A percentile compares a stretch with the other conserved stretches of the same genome.
Evolutionary conservation across 1,140 invertebrate genomes (phyloP).

Genomic region (Saccostrea cuccullata): DNA sequence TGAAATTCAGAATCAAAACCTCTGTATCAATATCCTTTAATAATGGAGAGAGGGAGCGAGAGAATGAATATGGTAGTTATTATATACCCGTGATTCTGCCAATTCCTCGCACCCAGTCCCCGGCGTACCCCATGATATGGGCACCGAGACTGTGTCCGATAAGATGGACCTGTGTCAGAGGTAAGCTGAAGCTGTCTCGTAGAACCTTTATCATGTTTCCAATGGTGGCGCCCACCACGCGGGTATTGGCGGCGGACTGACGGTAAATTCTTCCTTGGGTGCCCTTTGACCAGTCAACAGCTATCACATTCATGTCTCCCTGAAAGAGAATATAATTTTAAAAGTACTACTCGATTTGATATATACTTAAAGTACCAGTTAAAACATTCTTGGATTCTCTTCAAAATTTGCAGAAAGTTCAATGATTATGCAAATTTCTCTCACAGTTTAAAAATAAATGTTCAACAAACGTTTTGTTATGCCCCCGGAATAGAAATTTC

Average conservation of each 20-base stretch:
- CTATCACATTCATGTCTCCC: conserved; percentile 60
- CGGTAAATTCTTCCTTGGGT: conserved; percentile 88
- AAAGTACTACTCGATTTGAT: no score
- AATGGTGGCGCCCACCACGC: conserved; percentile 93
- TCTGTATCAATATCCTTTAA: no score
- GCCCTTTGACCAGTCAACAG: conserved; percentile 55
- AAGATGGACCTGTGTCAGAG: conserved; percentile 82
- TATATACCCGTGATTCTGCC: conserved; percentile 83
- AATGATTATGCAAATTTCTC: no score
- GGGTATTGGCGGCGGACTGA: conserved; percentile 92
- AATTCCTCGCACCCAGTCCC: conserved; percentile 87
- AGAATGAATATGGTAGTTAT: no score
- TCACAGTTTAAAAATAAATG: no score
- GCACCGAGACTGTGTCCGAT: conserved; percentile 95
- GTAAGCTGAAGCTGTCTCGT: conserved; percentile 47
- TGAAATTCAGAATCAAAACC: conserved; percentile 51
- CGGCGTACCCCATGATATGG: conserved; percentile 92
- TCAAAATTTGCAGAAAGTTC: no score
- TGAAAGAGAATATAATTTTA: background rate
- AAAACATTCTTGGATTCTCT: no score
- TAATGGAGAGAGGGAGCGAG: no score
- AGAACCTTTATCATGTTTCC: conserved; percentile 84
- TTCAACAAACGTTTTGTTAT: no score
- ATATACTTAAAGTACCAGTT: no score
- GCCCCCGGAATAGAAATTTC: no score